phyloP scores from a whole-genome alignment of 2,888 invertebrate genomes.

The Aspidapion aeneum region DNA sequence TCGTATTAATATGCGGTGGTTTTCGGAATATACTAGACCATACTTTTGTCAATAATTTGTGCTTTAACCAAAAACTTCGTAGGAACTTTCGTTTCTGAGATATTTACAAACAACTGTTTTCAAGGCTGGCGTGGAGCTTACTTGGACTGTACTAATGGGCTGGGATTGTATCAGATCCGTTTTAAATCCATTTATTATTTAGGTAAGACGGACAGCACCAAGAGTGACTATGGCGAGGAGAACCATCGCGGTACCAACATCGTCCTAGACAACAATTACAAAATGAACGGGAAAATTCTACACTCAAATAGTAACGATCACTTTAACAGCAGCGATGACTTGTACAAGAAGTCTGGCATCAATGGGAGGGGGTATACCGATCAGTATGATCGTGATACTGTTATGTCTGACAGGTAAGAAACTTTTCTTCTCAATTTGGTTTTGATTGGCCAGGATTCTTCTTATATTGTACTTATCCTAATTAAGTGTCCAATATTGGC shows the following conservation, averaged over 20 bases:
- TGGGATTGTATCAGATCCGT: too few species aligned
- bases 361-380: slow-evolving; percentile 58
- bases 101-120: too few species aligned
- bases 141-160: too few species aligned
- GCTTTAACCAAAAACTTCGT: too few species aligned
- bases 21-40: too few species aligned
- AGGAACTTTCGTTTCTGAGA: too few species aligned
- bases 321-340: slow-evolving; percentile 28
- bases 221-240: slow-evolving; percentile 48
- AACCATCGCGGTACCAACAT: slow-evolving; percentile 49
- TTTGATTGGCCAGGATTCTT: background rate
- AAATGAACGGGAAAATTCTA: slow-evolving; percentile 51
- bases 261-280: slow-evolving; percentile 45
- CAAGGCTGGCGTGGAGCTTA: too few species aligned
- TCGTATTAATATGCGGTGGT: too few species aligned
- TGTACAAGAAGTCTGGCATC: slow-evolving; percentile 32
- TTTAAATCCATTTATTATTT: too few species aligned
- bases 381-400: slow-evolving; percentile 51
- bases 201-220: slow-evolving; percentile 40
- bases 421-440: background rate
- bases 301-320: slow-evolving; percentile 42
- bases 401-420: slow-evolving; percentile 45
- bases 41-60: too few species aligned
- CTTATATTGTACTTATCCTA: too few species aligned
- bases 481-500: too few species aligned